phyloP scores from a whole-genome alignment of 2,888 invertebrate species.

The Eurois occulta region DNA sequence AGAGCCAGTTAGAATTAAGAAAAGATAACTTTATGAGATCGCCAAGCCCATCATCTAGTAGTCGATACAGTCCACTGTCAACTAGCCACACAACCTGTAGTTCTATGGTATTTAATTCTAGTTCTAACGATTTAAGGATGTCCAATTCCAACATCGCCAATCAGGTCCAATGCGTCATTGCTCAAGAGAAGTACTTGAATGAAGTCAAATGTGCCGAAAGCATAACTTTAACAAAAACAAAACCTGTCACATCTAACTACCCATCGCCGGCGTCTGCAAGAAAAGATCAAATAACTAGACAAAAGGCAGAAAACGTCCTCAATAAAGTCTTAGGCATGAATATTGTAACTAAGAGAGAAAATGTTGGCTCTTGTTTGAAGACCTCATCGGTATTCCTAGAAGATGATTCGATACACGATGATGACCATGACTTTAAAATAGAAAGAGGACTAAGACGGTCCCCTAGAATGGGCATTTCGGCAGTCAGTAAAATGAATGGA shows the following conservation, averaged over 20 bases:
- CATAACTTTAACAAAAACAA: constrained; percentile 85
- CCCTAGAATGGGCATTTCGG: constrained; percentile 87
- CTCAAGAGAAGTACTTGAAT: constrained; percentile 89
- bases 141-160: constrained; percentile 88
- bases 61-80: constrained; percentile 88
- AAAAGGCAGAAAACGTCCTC: constrained; percentile 87
- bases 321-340: constrained; percentile 89
- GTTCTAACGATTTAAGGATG: constrained; percentile 88
- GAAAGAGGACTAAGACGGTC: constrained; percentile 86
- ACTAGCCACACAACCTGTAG: constrained; percentile 90
- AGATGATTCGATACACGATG: constrained; percentile 85
- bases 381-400: constrained; percentile 88
- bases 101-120: constrained; percentile 89
- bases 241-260: constrained; percentile 76
- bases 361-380: constrained; percentile 84
- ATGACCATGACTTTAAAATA: constrained; percentile 84
- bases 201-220: constrained; percentile 89
- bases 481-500: constrained; percentile 88
- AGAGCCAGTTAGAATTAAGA: constrained; percentile 85
- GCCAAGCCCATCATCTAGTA: constrained; percentile 87
- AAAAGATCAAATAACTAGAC: constrained; percentile 86
- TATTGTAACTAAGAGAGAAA: constrained; percentile 86
- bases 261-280: constrained; percentile 83
- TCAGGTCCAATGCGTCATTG: constrained; percentile 89
- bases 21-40: constrained; percentile 85